phyloP scores from a whole-genome alignment of 2,888 invertebrate species.

The Folsomia manolachei region DNA sequence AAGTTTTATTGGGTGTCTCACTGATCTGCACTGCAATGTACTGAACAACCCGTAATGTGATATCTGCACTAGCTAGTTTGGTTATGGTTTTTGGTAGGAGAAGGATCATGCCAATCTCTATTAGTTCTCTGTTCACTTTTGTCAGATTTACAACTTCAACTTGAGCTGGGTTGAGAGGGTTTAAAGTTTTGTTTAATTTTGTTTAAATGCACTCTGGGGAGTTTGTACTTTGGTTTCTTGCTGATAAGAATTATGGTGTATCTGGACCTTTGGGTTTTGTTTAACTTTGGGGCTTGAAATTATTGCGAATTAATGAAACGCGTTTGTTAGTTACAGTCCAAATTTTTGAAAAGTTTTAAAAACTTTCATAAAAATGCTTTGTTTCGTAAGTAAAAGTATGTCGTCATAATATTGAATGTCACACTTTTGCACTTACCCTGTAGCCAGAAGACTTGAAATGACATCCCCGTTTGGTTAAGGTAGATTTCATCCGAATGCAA shows the following conservation, averaged over 20 bases:
- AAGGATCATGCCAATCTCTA: neutral
- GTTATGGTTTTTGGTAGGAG: neutral
- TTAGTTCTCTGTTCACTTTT: neutral
- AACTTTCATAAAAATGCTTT: too few species aligned
- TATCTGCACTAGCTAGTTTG: neutral
- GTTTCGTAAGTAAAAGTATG: too few species aligned
- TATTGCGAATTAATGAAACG: too few species aligned
- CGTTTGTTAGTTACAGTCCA: too few species aligned
- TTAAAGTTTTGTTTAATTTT: slow-evolving; percentile 48
- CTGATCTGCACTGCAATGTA: too few species aligned
- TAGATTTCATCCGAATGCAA: slow-evolving; percentile 96
- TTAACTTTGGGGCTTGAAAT: too few species aligned
- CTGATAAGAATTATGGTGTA: slow-evolving; percentile 25
- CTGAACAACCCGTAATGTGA: slow-evolving; percentile 8
- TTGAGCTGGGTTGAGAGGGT: too few species aligned
- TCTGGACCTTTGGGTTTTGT: too few species aligned
- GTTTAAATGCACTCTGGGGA: slow-evolving; percentile 48
- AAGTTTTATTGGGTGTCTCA: slow-evolving; percentile 19
- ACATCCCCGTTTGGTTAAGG: slow-evolving; percentile 92
- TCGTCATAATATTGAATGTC: too few species aligned
- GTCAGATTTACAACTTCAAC: neutral
- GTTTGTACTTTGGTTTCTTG: slow-evolving; percentile 15
- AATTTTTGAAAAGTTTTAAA: too few species aligned
- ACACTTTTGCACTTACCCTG: slow-evolving; percentile 81
- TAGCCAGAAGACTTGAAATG: slow-evolving; percentile 95